These are phyloP conservation scores for Bos taurus DNA, from an alignment of 2,113 vertebrate species.

Conservation along the genomic window DNA sequence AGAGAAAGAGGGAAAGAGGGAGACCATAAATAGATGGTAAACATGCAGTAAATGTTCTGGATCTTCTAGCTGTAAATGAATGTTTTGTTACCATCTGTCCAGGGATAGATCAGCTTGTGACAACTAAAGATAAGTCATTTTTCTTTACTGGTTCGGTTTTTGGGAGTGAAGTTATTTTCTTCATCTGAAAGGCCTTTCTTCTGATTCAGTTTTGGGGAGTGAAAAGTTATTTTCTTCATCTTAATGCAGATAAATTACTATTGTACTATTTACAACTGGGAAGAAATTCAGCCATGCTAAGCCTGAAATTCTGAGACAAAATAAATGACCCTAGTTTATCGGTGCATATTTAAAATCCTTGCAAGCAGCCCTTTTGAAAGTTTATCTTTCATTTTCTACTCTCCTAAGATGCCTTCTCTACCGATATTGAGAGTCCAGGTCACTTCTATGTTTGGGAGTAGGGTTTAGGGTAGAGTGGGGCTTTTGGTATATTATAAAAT, in stretches of 20 bases:
- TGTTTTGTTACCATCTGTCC: conserved; percentile 21
- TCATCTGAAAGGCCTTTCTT: conserved; percentile 42
- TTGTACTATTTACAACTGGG: conserved; percentile 38
- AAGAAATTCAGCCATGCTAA: conserved; percentile 47
- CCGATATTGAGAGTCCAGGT: not conserved
- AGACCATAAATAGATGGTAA: not conserved
- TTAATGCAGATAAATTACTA: conserved; percentile 62
- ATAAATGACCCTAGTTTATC: conserved; percentile 13
- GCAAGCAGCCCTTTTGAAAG: conserved; percentile 33
- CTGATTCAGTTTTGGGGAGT: conserved; percentile 43
- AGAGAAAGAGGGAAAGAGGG: not conserved
- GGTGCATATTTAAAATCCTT: conserved; percentile 31
- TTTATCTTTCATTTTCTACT: conserved; percentile 12
- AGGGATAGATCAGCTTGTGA: not conserved
- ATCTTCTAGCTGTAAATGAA: not conserved
- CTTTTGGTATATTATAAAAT: not conserved
- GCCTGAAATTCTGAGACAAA: conserved; percentile 23
- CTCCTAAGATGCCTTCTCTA: not conserved
- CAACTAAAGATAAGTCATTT: not conserved
- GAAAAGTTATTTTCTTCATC: conserved; percentile 48
- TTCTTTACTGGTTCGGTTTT: conserved; percentile 36
- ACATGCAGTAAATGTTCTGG: not conserved
- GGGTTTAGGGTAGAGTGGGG: not conserved
- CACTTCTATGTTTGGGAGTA: not conserved
- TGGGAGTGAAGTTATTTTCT: conserved; percentile 40